Percentiles rank a stretch among this genome's conserved stretches.
phyloP scores from a whole-genome alignment of 2,113 vertebrate genomes.

The Kryptolebias marmoratus region DNA sequence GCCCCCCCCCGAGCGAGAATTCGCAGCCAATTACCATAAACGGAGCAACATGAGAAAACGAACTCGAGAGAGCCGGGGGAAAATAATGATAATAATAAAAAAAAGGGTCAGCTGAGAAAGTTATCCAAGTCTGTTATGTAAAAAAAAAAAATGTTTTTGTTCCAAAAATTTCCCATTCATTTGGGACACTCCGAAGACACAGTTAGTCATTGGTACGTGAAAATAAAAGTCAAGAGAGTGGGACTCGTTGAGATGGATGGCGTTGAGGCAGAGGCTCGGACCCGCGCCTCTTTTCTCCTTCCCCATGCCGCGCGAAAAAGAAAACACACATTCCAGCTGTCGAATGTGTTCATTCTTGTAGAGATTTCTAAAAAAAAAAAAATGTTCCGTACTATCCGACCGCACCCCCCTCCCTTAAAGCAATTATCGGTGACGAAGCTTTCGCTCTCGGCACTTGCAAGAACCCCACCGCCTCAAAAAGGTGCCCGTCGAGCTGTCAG shows the following conservation, averaged over 20 bases:
- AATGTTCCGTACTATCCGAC: conserved; percentile 39
- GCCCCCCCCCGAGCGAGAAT: not conserved
- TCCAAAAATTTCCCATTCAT: not conserved
- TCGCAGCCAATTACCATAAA: conserved; percentile 19
- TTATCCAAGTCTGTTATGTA: too few species aligned
- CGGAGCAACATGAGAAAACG: conserved; percentile 7
- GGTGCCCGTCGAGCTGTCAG: conserved; percentile 36
- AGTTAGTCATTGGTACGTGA: conserved; percentile 1
- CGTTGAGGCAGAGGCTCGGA: conserved; percentile 1
- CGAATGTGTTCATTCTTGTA: conserved; percentile 39
- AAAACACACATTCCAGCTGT: conserved; percentile 62
- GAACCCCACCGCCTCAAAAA: conserved; percentile 21
- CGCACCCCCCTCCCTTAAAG: conserved; percentile 46
- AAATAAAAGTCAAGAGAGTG: conserved; percentile 19
- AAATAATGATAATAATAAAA: not conserved
- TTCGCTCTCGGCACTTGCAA: conserved; percentile 20
- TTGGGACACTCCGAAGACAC: not conserved
- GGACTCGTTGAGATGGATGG: conserved; percentile 21
- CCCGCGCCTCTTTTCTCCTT: not conserved
- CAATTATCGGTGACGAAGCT: conserved; percentile 38
- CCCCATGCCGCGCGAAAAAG: conserved; percentile 4
- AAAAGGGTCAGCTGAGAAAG: not conserved
- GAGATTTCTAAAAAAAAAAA: conserved; percentile 48
- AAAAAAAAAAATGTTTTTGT: not conserved
- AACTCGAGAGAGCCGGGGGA: conserved; percentile 8